Percentiles rank a stretch among this genome's conserved stretches.
Evolutionary conservation across 2,113 vertebrate species (phyloP).

Genomic region (Seriola quinqueradiata): DNA sequence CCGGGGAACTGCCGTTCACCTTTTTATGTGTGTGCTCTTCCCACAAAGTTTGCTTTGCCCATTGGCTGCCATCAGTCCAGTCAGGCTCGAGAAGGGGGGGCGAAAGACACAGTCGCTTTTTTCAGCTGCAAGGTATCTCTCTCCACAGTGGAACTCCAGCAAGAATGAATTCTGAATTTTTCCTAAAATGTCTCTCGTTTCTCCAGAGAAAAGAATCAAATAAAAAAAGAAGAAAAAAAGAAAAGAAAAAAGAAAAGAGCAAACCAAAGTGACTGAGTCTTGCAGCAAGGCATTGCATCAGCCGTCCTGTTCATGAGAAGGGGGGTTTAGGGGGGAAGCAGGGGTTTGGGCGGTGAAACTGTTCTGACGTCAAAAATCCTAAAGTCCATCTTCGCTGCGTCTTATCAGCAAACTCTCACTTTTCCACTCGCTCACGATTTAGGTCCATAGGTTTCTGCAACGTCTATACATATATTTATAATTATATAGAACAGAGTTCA

Average conservation of each 20-base stretch:
- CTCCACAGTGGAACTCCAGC: constrained; percentile 73
- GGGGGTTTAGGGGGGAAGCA: constrained; percentile 10
- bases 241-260: constrained; percentile 42
- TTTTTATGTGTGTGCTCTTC: constrained; percentile 66
- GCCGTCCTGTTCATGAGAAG: constrained; percentile 61
- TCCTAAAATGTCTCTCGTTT: constrained; percentile 74
- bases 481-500: constrained; percentile 80
- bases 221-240: constrained; percentile 15
- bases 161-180: constrained; percentile 63
- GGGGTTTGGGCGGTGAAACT: constrained; percentile 42
- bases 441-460: constrained; percentile 81
- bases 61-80: constrained; percentile 74
- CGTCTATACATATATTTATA: constrained; percentile 85
- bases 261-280: constrained; percentile 60
- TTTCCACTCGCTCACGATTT: constrained; percentile 60
- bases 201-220: constrained; percentile 64
- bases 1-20: constrained; percentile 65
- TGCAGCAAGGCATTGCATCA: constrained; percentile 47
- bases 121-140: constrained; percentile 56
- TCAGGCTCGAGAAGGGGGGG: constrained; percentile 60
- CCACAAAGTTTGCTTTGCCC: constrained; percentile 67
- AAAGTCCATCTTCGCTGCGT: constrained; percentile 63
- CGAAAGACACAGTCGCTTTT: constrained; percentile 60
- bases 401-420: constrained; percentile 45
- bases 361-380: constrained; percentile 69